A percentile compares a stretch with the other conserved stretches of the same genome.
Evolutionary conservation across 2,888 invertebrate species (phyloP).

Genomic region (Agrenia bidenticulata): DNA sequence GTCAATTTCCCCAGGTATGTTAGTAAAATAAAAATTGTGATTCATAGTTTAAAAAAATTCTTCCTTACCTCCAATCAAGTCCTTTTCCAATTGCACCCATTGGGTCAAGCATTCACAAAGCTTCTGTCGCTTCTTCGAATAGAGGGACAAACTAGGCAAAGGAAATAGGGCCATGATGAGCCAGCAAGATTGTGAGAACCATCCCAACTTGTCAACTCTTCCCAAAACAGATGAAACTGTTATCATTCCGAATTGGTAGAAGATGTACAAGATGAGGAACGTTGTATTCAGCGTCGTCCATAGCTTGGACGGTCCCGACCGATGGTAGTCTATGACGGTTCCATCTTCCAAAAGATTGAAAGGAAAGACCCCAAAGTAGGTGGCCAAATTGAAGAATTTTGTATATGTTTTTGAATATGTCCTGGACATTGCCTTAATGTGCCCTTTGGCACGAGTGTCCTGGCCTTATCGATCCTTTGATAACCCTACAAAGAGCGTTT

Average conservation of each 20-base stretch:
- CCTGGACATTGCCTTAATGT: slow-evolving; percentile 22
- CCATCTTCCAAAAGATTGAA: slow-evolving; percentile 51
- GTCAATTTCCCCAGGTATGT: background rate
- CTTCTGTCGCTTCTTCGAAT: slow-evolving; percentile 49
- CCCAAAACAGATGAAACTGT: slow-evolving; percentile 48
- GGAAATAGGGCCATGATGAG: slow-evolving; percentile 51
- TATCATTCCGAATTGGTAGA: slow-evolving; percentile 51
- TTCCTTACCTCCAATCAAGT: slow-evolving; percentile 51
- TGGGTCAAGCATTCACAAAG: slow-evolving; percentile 49
- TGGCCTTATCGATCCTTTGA: too few species aligned
- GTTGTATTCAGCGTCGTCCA: slow-evolving; percentile 45
- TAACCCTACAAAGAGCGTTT: too few species aligned
- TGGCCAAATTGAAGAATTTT: slow-evolving; percentile 48
- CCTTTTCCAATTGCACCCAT: slow-evolving; percentile 51
- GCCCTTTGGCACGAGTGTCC: background rate
- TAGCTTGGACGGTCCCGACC: slow-evolving; percentile 44
- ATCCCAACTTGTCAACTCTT: slow-evolving; percentile 49
- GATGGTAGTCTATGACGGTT: slow-evolving; percentile 50
- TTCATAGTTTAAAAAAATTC: background rate
- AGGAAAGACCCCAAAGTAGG: slow-evolving; percentile 48
- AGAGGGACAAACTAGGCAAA: slow-evolving; percentile 46
- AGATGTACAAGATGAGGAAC: slow-evolving; percentile 42
- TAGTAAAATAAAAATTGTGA: too few species aligned
- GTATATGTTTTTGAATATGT: slow-evolving; percentile 46
- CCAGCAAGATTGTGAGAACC: slow-evolving; percentile 52